phyloP scores from a whole-genome alignment of 2,797 vertebrate species.

The Avahi laniger region DNA sequence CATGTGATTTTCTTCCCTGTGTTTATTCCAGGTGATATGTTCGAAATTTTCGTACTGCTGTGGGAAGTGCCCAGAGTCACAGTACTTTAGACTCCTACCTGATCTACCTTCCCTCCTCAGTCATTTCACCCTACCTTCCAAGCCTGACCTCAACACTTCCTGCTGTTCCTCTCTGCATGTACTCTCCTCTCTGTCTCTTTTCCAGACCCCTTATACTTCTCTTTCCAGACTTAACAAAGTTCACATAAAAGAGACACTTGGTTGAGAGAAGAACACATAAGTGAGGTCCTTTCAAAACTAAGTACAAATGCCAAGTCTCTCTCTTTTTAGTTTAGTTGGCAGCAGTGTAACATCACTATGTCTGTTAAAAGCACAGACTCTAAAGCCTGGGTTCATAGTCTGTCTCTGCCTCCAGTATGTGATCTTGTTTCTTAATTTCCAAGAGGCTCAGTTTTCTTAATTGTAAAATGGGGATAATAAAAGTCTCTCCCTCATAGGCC shows the following conservation, averaged over 20 bases:
- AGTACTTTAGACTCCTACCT: neutral
- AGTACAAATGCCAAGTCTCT: neutral
- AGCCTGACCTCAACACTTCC: rapidly evolving
- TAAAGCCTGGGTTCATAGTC: neutral
- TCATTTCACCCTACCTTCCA: neutral
- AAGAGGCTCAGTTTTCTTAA: neutral
- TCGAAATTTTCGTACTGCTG: neutral
- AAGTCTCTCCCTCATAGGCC: neutral
- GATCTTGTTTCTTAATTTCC: neutral
- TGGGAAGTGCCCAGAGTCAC: neutral
- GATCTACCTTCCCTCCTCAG: neutral
- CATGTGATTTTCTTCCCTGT: neutral
- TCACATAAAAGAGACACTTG: neutral
- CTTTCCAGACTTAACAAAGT: neutral
- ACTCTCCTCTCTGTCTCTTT: neutral
- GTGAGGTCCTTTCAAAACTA: neutral
- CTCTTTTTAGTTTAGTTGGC: neutral
- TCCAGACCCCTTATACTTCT: neutral
- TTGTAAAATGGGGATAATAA: neutral
- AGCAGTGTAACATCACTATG: neutral
- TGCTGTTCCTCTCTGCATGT: neutral
- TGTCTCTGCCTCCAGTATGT: neutral
- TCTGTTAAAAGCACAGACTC: neutral
- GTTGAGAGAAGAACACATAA: neutral
- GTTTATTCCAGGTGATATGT: neutral